These are phyloP conservation scores for Corvus hawaiiensis DNA, from an alignment of 2,113 vertebrate genomes.

Conservation along the genomic window DNA sequence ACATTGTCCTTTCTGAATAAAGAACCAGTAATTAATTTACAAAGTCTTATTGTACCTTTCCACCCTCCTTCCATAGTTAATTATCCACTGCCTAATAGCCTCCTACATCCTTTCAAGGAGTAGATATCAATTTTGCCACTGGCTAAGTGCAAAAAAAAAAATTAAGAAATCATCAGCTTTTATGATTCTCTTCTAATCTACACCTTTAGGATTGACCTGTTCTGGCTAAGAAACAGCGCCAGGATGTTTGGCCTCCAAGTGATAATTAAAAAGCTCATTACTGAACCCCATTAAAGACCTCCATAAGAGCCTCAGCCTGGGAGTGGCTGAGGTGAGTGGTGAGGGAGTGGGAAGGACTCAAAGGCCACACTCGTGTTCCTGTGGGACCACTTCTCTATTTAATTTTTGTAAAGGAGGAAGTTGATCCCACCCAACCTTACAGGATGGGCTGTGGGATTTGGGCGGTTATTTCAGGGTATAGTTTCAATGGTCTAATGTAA, in stretches of 20 bases:
- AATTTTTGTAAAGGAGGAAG: neutral
- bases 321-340: neutral
- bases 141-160: neutral
- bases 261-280: conserved; percentile 36
- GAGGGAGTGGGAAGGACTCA: neutral
- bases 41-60: neutral
- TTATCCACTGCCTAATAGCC: neutral
- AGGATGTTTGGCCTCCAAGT: neutral
- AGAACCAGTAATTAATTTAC: neutral
- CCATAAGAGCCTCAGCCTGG: neutral
- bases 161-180: neutral
- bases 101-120: neutral
- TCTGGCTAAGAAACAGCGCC: neutral
- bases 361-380: neutral
- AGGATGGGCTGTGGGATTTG: neutral
- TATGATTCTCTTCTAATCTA: neutral
- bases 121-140: neutral
- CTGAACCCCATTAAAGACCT: neutral
- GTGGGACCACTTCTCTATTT: neutral
- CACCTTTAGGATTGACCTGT: neutral
- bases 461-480: neutral
- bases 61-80: neutral
- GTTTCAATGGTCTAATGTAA: neutral
- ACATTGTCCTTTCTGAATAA: neutral
- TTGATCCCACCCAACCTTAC: neutral